Conservation (phyloP, 2,113 vertebrate genomes). For the Phaethon lepturus region DNA sequence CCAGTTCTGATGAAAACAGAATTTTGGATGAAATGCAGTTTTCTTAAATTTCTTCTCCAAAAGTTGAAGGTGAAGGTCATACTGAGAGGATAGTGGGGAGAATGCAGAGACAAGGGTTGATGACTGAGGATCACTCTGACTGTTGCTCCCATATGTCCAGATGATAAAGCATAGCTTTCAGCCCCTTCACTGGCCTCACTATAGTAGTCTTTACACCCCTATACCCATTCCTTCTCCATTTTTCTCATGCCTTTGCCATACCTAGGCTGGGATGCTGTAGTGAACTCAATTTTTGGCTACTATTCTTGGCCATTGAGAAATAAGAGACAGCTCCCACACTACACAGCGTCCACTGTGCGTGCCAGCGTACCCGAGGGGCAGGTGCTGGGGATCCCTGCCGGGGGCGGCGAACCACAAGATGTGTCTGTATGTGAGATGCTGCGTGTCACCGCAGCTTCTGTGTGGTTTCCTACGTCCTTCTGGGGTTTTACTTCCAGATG, state of each 20-base stretch:
- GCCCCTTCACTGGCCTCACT: neutral
- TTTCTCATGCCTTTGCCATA: neutral
- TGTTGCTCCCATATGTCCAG: neutral
- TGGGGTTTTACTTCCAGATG: neutral
- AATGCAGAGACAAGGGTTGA: neutral
- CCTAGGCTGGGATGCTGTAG: neutral
- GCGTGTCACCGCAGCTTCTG: neutral
- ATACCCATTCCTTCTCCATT: neutral
- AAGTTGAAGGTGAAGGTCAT: neutral
- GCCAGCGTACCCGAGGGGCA: rapidly evolving
- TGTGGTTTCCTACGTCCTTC: neutral
- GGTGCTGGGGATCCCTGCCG: neutral
- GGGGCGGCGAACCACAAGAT: neutral
- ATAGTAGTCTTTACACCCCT: neutral
- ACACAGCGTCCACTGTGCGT: rapidly evolving
- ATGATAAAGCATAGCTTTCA: neutral
- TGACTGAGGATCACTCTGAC: neutral
- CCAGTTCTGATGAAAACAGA: neutral
- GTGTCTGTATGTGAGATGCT: neutral
- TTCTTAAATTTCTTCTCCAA: neutral
- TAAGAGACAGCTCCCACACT: neutral
- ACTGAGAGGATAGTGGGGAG: neutral
- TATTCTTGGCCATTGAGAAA: neutral
- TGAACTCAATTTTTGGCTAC: neutral
- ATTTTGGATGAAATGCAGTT: neutral